Evolutionary conservation across 2,797 vertebrate genomes (phyloP), one percentile per base, ranked within the genome.

Genomic region (Anableps anableps): DNA sequence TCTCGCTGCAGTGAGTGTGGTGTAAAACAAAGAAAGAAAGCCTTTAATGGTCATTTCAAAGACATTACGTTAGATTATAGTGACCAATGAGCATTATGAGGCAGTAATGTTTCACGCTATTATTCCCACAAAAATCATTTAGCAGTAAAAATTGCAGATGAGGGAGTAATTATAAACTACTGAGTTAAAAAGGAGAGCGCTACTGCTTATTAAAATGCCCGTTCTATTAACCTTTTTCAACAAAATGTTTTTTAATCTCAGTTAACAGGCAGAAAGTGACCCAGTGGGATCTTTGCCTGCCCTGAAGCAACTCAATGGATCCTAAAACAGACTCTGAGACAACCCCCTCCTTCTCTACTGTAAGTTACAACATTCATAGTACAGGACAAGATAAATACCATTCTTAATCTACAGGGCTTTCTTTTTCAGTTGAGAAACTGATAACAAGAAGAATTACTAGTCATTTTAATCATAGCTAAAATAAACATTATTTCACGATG

Each of bases 81-180:
- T 92, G 88, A 93, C 87, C 89, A 85, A 81, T 82, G 84, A 91
- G 86, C 85, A 85, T 91, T 90, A 87, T n/a, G 47, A 80, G 83
- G 80, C 81, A 84, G 89, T 92, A 92, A 93, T 92, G 88, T 85
- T 80, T 78, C 29, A 41, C 48, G 72, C 88, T 82, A 76, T 93
- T 93, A 90, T 89, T 92, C 87, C 89, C 83, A 80, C 88, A 87
- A 84, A 89, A 91, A 90, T 86, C 85, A 92, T 90, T 91, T 93
- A 88, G 88, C 89, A 86, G 82, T 90, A 83, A 86, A 90, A 89
- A 90, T 80, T 86, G 86, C 87, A 93, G 82, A 89, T 88, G 86
- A 91, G 85, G 86, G 85, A 76, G 78, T 92, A 90, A 93, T 95
- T 92, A 90, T 80, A 75, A 82, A 76, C 75, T 17, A 78, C 19